A percentile compares a stretch with the other conserved stretches of the same genome.
phyloP scores from a whole-genome alignment of 2,797 vertebrate species.

The Tinamus major region DNA sequence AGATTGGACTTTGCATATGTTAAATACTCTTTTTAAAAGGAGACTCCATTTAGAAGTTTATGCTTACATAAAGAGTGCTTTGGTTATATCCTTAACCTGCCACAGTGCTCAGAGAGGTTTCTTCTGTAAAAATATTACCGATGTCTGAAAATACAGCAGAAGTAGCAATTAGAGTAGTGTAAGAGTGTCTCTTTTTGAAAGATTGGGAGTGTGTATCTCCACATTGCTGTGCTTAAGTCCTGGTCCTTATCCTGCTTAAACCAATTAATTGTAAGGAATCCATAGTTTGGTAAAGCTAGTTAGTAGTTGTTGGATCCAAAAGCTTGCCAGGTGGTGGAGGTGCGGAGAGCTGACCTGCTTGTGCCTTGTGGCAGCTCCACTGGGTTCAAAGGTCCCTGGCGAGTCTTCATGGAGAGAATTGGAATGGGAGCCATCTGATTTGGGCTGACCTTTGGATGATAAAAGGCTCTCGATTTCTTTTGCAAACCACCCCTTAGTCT shows the following conservation, averaged over 20 bases:
- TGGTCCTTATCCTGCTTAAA: neutral
- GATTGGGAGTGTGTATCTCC: neutral
- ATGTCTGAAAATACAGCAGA: neutral
- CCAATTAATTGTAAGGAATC: neutral
- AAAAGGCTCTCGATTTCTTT: neutral
- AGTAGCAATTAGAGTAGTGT: neutral
- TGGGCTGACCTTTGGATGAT: conserved; percentile 44
- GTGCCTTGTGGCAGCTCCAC: neutral
- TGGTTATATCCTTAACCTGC: neutral
- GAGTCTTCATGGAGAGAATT: neutral
- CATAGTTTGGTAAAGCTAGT: neutral
- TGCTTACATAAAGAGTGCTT: neutral
- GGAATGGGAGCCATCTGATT: neutral
- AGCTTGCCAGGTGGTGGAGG: neutral
- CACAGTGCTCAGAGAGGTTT: neutral
- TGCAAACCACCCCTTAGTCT: neutral
- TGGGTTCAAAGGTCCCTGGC: neutral
- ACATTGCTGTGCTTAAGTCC: neutral
- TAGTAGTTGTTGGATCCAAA: neutral
- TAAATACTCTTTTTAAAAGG: neutral
- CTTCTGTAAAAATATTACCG: neutral
- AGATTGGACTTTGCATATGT: neutral
- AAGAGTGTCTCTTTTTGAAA: neutral
- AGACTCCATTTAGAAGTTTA: neutral
- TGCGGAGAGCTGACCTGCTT: neutral